Evolutionary conservation across 2,113 vertebrate genomes (phyloP).

Genomic region (Mustela lutreola): DNA sequence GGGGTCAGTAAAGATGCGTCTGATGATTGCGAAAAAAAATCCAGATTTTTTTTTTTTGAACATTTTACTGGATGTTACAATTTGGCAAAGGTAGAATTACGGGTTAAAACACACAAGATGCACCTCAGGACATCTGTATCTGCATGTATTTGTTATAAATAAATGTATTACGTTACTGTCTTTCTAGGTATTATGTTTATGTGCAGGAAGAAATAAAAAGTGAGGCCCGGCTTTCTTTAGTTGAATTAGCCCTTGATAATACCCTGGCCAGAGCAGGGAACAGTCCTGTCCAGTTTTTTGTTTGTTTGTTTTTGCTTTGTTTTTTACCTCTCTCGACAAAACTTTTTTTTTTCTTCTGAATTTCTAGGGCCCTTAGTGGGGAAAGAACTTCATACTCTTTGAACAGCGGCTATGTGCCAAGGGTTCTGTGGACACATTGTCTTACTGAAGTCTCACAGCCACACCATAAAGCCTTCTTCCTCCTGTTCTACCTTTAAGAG

Average conservation of each 20-base stretch:
- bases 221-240: not conserved
- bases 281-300: not conserved
- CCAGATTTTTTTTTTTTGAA: not conserved
- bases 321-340: not conserved
- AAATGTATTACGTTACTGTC: not conserved
- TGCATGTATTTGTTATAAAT: not conserved
- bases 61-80: not conserved
- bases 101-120: not conserved
- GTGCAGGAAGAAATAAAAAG: not conserved
- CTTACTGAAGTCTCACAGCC: not conserved
- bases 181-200: conserved; percentile 15
- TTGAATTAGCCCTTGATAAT: not conserved
- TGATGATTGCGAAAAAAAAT: not conserved
- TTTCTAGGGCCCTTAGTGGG: not conserved
- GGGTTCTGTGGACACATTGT: not conserved
- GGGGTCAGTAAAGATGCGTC: not conserved
- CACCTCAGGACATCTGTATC: not conserved
- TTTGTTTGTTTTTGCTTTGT: not conserved
- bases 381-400: not conserved
- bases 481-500: not conserved
- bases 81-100: conserved; percentile 37
- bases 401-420: not conserved
- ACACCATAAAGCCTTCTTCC: not conserved
- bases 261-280: not conserved
- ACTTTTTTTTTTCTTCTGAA: not conserved